Evolutionary conservation across 64 coral and sea anemone genomes (phyloP).

Genomic region (Astreopora myriophthalma): DNA sequence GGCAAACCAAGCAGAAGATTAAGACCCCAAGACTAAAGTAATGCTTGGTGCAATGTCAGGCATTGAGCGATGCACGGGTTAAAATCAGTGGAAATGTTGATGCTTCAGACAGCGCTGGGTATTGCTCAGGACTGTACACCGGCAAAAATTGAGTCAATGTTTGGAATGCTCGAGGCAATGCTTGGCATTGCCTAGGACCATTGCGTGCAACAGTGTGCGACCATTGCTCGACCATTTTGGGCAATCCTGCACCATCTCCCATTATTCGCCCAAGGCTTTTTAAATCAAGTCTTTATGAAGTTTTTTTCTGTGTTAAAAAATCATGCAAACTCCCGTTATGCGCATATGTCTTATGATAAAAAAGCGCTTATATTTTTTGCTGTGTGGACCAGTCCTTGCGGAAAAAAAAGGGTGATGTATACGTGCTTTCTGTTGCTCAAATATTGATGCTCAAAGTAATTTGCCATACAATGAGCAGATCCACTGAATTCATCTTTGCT

Average conservation of each 20-base stretch:
- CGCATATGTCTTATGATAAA: neutral
- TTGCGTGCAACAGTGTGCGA: neutral
- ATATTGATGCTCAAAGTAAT: slow-evolving; percentile 29
- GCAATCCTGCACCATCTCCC: neutral
- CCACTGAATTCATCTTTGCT: slow-evolving; percentile 26
- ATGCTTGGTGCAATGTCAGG: slow-evolving; percentile 7
- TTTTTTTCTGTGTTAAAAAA: neutral
- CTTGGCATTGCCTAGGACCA: slow-evolving; percentile 6
- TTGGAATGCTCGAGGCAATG: slow-evolving; percentile 16
- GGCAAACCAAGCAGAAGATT: neutral
- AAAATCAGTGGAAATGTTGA: slow-evolving; percentile 45
- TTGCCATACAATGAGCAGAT: slow-evolving; percentile 22
- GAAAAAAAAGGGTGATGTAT: neutral
- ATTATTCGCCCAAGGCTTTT: neutral
- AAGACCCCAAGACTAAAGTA: neutral
- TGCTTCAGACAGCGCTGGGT: slow-evolving; percentile 31
- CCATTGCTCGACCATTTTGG: neutral
- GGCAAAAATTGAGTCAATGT: slow-evolving; percentile 22
- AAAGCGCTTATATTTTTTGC: neutral
- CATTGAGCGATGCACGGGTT: slow-evolving; percentile 8
- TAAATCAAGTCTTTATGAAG: neutral
- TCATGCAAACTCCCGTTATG: neutral
- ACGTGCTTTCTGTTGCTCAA: slow-evolving; percentile 29
- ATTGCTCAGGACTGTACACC: slow-evolving; percentile 36
- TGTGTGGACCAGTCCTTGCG: slow-evolving; percentile 13